Percentiles rank a stretch among this genome's conserved stretches.
phyloP scores from a whole-genome alignment of 2,888 invertebrate genomes.

The Volucella inflata region DNA sequence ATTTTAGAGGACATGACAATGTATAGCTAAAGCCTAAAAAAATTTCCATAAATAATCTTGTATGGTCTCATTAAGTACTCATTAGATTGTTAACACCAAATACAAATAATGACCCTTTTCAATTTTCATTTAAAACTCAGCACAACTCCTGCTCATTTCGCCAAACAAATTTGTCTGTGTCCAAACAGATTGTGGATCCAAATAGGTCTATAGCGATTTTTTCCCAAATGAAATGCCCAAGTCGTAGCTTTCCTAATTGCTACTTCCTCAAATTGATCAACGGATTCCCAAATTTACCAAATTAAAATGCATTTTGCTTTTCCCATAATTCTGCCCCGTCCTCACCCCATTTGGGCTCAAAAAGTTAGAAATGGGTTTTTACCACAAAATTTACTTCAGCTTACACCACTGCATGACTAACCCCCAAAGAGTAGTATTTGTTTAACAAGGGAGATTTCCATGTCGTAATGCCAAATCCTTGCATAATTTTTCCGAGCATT shows the following conservation, averaged over 20 bases:
- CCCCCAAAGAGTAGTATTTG: constrained; percentile 36
- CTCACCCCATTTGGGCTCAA: neutral
- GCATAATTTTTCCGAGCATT: constrained; percentile 58
- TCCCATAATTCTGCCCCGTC: constrained; percentile 15
- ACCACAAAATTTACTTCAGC: constrained; percentile 48
- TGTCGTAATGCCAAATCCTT: constrained; percentile 42
- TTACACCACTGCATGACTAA: constrained; percentile 40
- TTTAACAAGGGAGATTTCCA: constrained; percentile 32
- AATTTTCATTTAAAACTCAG: neutral
- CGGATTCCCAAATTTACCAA: constrained; percentile 65
- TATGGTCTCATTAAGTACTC: too few relatives aligned
- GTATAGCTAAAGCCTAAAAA: too few relatives aligned
- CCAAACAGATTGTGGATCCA: constrained; percentile 38
- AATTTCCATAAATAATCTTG: too few relatives aligned
- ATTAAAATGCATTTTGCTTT: constrained; percentile 60
- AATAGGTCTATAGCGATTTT: constrained; percentile 3
- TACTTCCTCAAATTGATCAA: constrained; percentile 68
- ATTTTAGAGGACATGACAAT: too few relatives aligned
- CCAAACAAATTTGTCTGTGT: constrained; percentile 31
- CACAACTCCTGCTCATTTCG: constrained; percentile 34
- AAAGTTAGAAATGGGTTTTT: constrained; percentile 20
- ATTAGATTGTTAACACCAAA: too few relatives aligned
- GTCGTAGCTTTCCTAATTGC: neutral
- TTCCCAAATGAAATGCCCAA: too few relatives aligned
- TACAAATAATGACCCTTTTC: too few relatives aligned